Conservation (phyloP, 2,797 vertebrate genomes). For the Anguilla pacifica region DNA sequence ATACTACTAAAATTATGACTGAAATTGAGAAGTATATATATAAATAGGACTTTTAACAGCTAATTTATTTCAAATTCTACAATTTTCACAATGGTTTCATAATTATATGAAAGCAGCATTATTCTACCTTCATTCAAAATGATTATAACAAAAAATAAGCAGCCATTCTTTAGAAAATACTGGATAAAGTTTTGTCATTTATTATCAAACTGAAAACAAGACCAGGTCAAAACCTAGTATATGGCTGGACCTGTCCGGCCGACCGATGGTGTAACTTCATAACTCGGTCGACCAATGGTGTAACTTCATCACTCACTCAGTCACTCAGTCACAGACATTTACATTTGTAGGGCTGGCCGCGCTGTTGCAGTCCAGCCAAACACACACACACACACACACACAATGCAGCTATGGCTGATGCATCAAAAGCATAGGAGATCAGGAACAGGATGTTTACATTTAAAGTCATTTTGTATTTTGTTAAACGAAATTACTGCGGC, state of each 20-base stretch:
- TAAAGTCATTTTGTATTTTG: not conserved
- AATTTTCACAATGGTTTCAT: no score
- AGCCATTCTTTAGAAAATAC: not conserved
- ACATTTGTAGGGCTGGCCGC: no score
- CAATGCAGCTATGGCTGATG: not conserved
- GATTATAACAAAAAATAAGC: no score
- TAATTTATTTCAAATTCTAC: no score
- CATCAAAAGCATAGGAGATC: no score
- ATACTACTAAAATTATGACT: not conserved
- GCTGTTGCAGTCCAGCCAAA: not conserved
- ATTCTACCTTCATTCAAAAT: no score
- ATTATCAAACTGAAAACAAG: not conserved
- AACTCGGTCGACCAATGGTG: no score
- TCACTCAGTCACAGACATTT: no score
- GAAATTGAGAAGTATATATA: not conserved
- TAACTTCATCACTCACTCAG: no score
- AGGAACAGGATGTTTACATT: not conserved
- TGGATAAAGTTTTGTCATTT: not conserved
- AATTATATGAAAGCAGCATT: not conserved
- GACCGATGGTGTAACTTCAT: no score
- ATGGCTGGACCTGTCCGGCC: no score
- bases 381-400: slow-evolving; percentile 27
- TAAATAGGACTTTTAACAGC: not conserved
- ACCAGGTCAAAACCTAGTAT: no score
- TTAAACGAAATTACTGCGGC: not conserved